Base-by-base conservation (phyloP, 2,888 invertebrate genomes). In the Tupiocoris notatus region DNA sequence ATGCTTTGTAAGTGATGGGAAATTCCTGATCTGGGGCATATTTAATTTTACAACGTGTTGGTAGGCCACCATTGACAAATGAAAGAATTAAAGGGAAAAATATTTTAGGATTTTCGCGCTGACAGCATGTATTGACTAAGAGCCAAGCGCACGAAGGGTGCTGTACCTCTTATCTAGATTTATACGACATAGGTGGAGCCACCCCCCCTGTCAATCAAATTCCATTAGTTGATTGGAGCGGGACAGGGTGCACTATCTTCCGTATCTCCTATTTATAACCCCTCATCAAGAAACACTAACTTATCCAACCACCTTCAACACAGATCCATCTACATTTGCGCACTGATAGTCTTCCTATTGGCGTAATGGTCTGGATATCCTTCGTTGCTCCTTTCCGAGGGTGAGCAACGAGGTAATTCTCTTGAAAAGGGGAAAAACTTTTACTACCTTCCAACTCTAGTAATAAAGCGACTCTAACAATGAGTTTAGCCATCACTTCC, bases 191-290 rank as follows among this genome's bases (percentile, higher is more conserved):
- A 39, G 39, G 39, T 39, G 39, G 65, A 39, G 65, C 39, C 39
- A 64, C 64, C 24, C 7, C 7, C 12, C 64, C n/a, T 25, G 65
- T 65, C 65, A 65, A 65, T 65, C 65, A 65, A 65, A 65, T 24
- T 25, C 65, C 65, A 65, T 65, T 65, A 65, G 65, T 65, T 65
- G 65, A 65, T 65, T 65, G 65, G 25, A 24, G 39, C 20, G 25
- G 39, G 65, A 39, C 39, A 39, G 39, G 39, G 39, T 39, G 39
- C 39, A 39, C 39, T 39, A 39, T n/a, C n/a, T n/a, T n/a, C 39
- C 39, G 6, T 7, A 39, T 39, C 39, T 39, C 12, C 39, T 39
- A 39, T 39, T 39, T 39, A 39, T 39, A 39, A 39, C 39, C 39
- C 39, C 39, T 7, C 39, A 39, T 12, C 39, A 3, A 3, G 12